A percentile compares a stretch with the other conserved stretches of the same genome.
These are phyloP conservation scores for Brachynemurus nebulosus DNA, from an alignment of 2,888 invertebrate species.

Conservation along the genomic window DNA sequence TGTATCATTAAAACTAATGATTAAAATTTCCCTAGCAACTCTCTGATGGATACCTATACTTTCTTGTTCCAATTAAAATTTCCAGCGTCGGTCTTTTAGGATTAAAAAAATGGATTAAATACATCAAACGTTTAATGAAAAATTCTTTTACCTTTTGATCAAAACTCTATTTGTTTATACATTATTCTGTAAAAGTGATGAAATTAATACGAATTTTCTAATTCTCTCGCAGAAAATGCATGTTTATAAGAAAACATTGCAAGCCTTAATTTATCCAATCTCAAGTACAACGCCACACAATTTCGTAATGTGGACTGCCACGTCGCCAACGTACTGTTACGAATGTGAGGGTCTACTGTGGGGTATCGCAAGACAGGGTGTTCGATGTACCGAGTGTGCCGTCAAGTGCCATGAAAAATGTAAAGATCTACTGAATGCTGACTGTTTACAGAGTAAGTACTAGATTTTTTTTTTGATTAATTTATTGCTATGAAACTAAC, in stretches of 20 bases:
- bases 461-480: background rate
- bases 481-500: too few relatives aligned
- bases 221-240: conserved; percentile 97
- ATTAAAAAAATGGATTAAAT: too few relatives aligned
- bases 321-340: conserved; percentile 98
- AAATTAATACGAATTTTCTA: too few relatives aligned
- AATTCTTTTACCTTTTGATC: too few relatives aligned
- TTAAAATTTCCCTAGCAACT: too few relatives aligned
- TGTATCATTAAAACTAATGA: too few relatives aligned
- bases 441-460: conserved; percentile 92
- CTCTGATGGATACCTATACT: too few relatives aligned
- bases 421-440: conserved; percentile 97
- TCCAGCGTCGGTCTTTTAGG: too few relatives aligned
- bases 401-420: conserved; percentile 99
- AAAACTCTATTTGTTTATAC: too few relatives aligned
- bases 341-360: conserved; percentile 98
- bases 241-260: conserved; percentile 98
- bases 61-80: too few relatives aligned
- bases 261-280: conserved; percentile 98
- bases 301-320: conserved; percentile 97
- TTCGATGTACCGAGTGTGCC: conserved; percentile 95
- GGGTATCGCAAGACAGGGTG: conserved; percentile 97
- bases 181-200: too few relatives aligned
- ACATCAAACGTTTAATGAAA: too few relatives aligned
- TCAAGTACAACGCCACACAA: conserved; percentile 99